These are phyloP conservation scores for Porites lutea DNA, from an alignment of 64 coral and sea anemone genomes.

Conservation along the genomic window DNA sequence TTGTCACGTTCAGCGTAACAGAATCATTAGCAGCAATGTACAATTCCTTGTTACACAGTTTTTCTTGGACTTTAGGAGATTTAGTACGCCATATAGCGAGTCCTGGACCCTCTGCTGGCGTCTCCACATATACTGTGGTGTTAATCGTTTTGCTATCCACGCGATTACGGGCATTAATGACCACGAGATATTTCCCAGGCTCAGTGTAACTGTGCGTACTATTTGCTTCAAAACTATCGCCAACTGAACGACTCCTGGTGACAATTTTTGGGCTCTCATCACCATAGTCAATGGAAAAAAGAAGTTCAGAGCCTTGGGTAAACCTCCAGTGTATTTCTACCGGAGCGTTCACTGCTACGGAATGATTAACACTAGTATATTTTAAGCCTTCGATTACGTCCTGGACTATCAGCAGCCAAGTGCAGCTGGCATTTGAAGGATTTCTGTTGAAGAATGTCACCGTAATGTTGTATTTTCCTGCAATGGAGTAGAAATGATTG, in stretches of 20 bases:
- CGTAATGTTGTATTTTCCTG: constrained; percentile 48
- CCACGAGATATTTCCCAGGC: too few species aligned
- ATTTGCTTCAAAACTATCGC: too few species aligned
- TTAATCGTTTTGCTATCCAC: too few species aligned
- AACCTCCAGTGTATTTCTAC: constrained; percentile 20
- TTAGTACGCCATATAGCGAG: too few species aligned
- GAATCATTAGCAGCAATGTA: constrained; percentile 44
- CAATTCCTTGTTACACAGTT: not conserved
- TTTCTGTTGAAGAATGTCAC: constrained; percentile 39
- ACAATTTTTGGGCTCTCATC: not conserved
- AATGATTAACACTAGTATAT: not conserved
- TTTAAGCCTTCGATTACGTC: constrained; percentile 28
- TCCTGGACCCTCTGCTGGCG: too few species aligned
- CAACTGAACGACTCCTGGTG: too few species aligned
- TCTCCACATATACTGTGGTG: too few species aligned
- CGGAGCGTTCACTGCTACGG: not conserved
- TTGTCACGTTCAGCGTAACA: not conserved
- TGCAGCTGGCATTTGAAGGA: not conserved
- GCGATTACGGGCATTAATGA: too few species aligned
- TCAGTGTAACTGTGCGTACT: too few species aligned
- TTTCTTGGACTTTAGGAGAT: not conserved
- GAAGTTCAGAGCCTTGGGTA: constrained; percentile 42
- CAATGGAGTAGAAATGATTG: constrained; percentile 10
- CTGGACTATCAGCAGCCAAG: constrained; percentile 10
- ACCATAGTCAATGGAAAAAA: not conserved